A percentile compares a stretch with the other conserved stretches of the same genome.
Evolutionary conservation across 1,140 invertebrate species (phyloP).

Genomic region (Oryzaephilus surinamensis): DNA sequence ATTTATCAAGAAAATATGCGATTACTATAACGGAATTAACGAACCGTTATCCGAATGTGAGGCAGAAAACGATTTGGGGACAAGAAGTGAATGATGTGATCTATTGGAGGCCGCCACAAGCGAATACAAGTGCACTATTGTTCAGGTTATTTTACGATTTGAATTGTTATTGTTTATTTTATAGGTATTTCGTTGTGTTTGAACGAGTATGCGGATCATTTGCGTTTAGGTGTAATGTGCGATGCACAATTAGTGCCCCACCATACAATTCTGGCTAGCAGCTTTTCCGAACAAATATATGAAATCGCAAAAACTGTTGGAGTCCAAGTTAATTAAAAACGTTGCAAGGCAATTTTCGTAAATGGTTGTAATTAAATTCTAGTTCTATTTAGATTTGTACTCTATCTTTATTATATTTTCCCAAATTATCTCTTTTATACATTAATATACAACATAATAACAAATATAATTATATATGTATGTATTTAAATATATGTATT

Average conservation of each 20-base stretch:
- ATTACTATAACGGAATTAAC: constrained; percentile 61
- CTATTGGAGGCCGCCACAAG: constrained; percentile 71
- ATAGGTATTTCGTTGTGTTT: constrained; percentile 64
- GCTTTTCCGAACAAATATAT: constrained; percentile 40
- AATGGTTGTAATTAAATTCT: too few species aligned
- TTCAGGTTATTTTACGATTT: constrained; percentile 5
- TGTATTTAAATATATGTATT: too few species aligned
- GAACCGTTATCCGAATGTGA: constrained; percentile 36
- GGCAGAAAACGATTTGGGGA: constrained; percentile 47
- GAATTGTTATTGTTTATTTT: constrained; percentile 19
- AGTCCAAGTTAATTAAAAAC: constrained; percentile 2
- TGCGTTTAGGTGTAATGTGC: constrained; percentile 62
- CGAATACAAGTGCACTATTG: constrained; percentile 54
- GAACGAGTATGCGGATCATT: constrained; percentile 56
- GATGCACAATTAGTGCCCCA: constrained; percentile 58
- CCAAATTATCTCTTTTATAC: too few species aligned
- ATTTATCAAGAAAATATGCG: constrained; percentile 59
- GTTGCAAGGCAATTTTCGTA: too few species aligned
- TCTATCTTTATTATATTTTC: too few species aligned
- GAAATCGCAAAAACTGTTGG: constrained; percentile 39
- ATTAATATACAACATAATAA: too few species aligned
- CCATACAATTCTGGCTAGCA: constrained; percentile 40
- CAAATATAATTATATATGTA: too few species aligned
- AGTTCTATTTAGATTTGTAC: too few species aligned
- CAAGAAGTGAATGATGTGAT: constrained; percentile 54